These are phyloP conservation scores for Drosophila pegasa DNA, from an alignment of 2,888 invertebrate species.

Conservation along the genomic window DNA sequence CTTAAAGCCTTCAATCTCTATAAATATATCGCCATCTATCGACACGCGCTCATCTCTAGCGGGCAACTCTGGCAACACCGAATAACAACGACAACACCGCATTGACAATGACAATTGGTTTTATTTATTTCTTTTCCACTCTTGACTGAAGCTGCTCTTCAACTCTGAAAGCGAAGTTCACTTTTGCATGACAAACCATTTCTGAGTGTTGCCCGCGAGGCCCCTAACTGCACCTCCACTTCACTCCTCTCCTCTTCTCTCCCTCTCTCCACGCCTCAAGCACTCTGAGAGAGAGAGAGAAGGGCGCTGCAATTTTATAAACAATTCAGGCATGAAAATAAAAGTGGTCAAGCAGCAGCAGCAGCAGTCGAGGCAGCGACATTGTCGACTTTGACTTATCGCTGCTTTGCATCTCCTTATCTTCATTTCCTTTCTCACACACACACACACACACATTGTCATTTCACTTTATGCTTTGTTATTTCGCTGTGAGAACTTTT, in stretches of 20 bases:
- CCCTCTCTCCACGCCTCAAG: not conserved
- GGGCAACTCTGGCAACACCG: slow-evolving; percentile 1
- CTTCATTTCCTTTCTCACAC: slow-evolving; percentile 42
- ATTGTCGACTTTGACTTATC: slow-evolving; percentile 39
- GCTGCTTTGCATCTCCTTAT: slow-evolving; percentile 53
- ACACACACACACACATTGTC: slow-evolving; percentile 9
- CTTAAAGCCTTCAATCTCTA: too few relatives aligned
- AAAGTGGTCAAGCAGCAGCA: slow-evolving; percentile 70
- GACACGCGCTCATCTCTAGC: slow-evolving; percentile 1
- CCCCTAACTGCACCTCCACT: not conserved
- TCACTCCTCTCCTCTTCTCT: not conserved
- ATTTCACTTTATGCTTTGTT: slow-evolving; percentile 28
- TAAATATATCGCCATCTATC: not conserved
- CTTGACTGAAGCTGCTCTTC: slow-evolving; percentile 61
- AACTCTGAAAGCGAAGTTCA: slow-evolving; percentile 65
- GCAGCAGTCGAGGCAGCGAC: slow-evolving; percentile 22
- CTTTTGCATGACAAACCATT: slow-evolving; percentile 78
- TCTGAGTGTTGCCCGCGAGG: slow-evolving; percentile 32
- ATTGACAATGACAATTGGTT: slow-evolving; percentile 60
- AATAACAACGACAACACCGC: slow-evolving; percentile 19
- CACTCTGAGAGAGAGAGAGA: slow-evolving; percentile 24
- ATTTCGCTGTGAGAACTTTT: slow-evolving; percentile 48
- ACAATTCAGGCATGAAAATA: slow-evolving; percentile 80
- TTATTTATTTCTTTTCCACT: slow-evolving; percentile 60
- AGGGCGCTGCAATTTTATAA: slow-evolving; percentile 59